Evolutionary conservation across 2,113 vertebrate species (phyloP), one percentile per base, ranked within the genome.

Genomic region (Chloropsis hardwickii): DNA sequence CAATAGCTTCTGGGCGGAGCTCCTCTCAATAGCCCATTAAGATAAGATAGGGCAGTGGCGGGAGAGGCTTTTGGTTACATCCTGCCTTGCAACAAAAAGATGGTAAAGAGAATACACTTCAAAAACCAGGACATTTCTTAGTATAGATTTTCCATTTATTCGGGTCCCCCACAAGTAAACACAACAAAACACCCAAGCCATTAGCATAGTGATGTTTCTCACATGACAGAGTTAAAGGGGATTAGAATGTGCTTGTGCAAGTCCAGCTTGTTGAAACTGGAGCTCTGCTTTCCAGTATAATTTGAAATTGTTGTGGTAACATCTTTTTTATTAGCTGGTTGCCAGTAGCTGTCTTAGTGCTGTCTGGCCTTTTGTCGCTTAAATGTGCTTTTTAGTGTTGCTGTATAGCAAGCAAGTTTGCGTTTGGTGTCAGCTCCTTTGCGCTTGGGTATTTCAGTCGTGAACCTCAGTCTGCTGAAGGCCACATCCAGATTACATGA

Each of bases 391-490:
- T 61, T 66, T 11, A 51, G 23, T 47, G 23, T 79, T 42, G 29
- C 42, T 6, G 5, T 42, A 23, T 8, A 44, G 53, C 13, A 40
- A 39, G 27, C 2, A 0, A 8, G 27, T 25, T 23, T 64, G 48
- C 10, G 4, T 65, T 64, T 37, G 51, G 39, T 54, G 47, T 24
- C 54, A 51, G 11, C 19, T 64, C 33, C 67, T 72, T 69, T 67
- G 35, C 5, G 1, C 53, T 83, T 53, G 18, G 25, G 27, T 21
- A 5, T 57, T 31, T 45, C 19, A 21, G 18, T 29, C 0, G 0
- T 42, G 61, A 93, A 23, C 12, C 29, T 62, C 12, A 7, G 25
- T 19, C 42, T 74, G 56, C 33, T 2, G 1, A 74, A 54, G 35
- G 66, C 35, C 40, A 21, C 40, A 24, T 48, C 29, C 48, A 29